These are phyloP conservation scores for Paralinhomoeus sp. DNA, from an alignment of 2,888 invertebrate genomes.

Conservation along the genomic window DNA sequence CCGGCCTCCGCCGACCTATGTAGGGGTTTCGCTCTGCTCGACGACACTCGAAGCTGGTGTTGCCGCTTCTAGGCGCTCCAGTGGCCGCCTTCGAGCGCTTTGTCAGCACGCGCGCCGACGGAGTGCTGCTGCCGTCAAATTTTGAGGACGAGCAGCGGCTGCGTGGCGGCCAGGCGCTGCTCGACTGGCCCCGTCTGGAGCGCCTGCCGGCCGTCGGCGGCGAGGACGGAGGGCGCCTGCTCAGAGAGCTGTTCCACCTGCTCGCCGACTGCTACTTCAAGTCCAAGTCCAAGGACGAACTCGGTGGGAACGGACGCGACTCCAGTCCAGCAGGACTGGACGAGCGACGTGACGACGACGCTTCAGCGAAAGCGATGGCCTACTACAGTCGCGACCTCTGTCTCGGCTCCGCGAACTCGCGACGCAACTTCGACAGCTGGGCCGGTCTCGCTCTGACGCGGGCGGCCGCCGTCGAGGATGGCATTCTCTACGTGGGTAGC, in stretches of 20 bases:
- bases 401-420: conserved; percentile 34
- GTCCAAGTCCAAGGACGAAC: conserved; percentile 40
- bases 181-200: conserved; percentile 10
- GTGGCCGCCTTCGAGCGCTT: neutral
- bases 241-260: conserved; percentile 55
- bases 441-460: conserved; percentile 53
- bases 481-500: conserved; percentile 44
- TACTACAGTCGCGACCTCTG: conserved; percentile 62
- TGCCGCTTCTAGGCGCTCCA: neutral
- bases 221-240: conserved; percentile 7
- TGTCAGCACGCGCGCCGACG: neutral
- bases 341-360: too few relatives aligned
- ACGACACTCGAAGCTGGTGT: too few relatives aligned
- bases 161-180: neutral
- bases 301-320: too few relatives aligned
- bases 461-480: conserved; percentile 46
- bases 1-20: conserved; percentile 1
- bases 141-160: too few relatives aligned
- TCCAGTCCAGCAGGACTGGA: too few relatives aligned
- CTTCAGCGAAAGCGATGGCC: conserved; percentile 41
- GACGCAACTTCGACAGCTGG: conserved; percentile 60
- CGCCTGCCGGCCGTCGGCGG: too few relatives aligned
- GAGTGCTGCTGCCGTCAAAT: too few relatives aligned
- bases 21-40: too few relatives aligned
- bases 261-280: conserved; percentile 79